phyloP scores from a whole-genome alignment of 2,797 vertebrate genomes.

The Nothura maculosa region DNA sequence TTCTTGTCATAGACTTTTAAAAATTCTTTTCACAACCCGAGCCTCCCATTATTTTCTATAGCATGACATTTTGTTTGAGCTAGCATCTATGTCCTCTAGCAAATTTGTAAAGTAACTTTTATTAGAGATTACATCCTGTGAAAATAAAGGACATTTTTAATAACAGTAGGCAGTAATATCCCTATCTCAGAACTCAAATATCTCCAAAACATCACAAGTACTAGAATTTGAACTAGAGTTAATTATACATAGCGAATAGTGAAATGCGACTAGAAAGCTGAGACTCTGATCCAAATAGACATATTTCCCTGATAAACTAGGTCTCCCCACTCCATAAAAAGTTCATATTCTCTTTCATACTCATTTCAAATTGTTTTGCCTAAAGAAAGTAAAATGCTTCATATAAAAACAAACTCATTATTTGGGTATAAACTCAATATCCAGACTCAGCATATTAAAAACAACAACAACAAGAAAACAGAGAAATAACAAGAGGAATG shows the following conservation, averaged over 20 bases:
- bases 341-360: accelerated
- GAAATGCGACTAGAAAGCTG: not conserved
- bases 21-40: not conserved
- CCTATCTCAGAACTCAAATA: not conserved
- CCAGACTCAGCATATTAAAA: not conserved
- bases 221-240: not conserved
- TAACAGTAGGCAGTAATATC: not conserved
- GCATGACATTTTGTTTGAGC: not conserved
- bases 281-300: not conserved
- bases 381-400: not conserved
- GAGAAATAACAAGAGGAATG: not conserved
- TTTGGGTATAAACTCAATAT: not conserved
- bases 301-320: accelerated
- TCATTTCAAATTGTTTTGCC: not conserved
- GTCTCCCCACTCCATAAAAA: not conserved
- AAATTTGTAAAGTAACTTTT: not conserved
- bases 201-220: not conserved
- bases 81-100: not conserved
- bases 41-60: not conserved
- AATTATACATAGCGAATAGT: no score
- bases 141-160: not conserved
- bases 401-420: not conserved
- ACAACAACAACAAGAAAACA: not conserved
- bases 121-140: not conserved
- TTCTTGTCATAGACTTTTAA: not conserved